Conservation (phyloP, 2,113 vertebrate species). For the Edolisoma coerulescens region DNA sequence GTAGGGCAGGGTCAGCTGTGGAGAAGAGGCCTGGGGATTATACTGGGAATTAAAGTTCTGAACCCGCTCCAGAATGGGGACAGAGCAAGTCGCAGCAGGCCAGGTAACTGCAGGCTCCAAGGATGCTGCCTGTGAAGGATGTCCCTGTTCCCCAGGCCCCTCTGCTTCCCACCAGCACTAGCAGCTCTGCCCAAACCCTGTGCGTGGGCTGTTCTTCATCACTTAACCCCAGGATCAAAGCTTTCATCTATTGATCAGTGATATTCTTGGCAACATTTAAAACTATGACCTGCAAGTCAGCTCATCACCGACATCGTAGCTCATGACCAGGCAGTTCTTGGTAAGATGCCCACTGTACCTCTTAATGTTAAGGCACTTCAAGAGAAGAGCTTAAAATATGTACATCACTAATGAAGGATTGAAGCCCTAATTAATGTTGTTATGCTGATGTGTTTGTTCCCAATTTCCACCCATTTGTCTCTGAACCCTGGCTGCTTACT, state of each 20-base stretch:
- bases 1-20: background rate
- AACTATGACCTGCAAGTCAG: background rate
- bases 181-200: background rate
- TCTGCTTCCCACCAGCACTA: rapidly evolving
- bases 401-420: background rate
- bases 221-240: too few relatives aligned
- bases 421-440: background rate
- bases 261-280: background rate
- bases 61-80: background rate
- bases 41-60: background rate
- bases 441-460: background rate
- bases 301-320: background rate
- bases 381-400: background rate
- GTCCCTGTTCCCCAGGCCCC: rapidly evolving
- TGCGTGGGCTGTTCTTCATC: background rate
- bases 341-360: background rate
- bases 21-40: background rate
- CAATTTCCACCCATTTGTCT: background rate
- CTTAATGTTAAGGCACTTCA: background rate
- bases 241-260: background rate
- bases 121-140: background rate
- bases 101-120: background rate
- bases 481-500: background rate
- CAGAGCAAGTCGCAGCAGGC: rapidly evolving
- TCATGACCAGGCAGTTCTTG: background rate